phyloP scores from a whole-genome alignment of 1,140 invertebrate species.

The Steinernema feltiae region DNA sequence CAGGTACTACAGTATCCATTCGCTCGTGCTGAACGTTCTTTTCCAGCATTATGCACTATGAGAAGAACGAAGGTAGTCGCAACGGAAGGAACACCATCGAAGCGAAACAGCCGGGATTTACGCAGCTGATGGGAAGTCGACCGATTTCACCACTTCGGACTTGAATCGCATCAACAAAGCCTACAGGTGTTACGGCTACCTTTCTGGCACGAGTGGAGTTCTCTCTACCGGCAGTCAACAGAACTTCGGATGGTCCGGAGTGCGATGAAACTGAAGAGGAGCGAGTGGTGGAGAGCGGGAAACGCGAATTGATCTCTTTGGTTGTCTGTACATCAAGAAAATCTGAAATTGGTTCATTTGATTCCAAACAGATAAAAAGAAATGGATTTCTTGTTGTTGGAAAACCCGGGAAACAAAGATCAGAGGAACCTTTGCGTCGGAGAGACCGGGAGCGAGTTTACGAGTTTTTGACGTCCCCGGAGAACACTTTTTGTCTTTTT shows the following conservation, averaged over 20 bases:
- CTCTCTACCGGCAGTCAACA: not conserved
- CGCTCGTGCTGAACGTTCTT: too few relatives aligned
- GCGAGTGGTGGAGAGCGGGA: not conserved
- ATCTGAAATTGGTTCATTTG: too few relatives aligned
- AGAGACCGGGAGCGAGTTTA: too few relatives aligned
- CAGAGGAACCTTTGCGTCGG: not conserved
- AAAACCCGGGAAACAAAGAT: not conserved
- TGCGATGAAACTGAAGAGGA: not conserved
- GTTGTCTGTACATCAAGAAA: not conserved
- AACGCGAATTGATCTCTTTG: not conserved
- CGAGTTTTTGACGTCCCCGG: too few relatives aligned
- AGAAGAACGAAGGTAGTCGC: slow-evolving; percentile 46
- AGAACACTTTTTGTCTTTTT: too few relatives aligned
- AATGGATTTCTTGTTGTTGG: not conserved
- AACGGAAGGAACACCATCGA: slow-evolving; percentile 56
- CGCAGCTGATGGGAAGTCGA: slow-evolving; percentile 53
- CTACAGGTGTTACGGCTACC: slow-evolving; percentile 43
- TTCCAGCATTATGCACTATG: slow-evolving; percentile 40
- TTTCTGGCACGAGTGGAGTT: not conserved
- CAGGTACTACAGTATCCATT: slow-evolving; percentile 21
- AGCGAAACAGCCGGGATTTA: slow-evolving; percentile 43
- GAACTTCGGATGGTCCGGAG: not conserved
- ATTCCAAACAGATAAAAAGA: not conserved
- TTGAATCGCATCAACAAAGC: slow-evolving; percentile 52
- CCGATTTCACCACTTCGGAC: slow-evolving; percentile 54